A percentile compares a stretch with the other conserved stretches of the same genome.
Conservation (phyloP, 2,797 vertebrate genomes). For the Muscicapa comitata region DNA sequence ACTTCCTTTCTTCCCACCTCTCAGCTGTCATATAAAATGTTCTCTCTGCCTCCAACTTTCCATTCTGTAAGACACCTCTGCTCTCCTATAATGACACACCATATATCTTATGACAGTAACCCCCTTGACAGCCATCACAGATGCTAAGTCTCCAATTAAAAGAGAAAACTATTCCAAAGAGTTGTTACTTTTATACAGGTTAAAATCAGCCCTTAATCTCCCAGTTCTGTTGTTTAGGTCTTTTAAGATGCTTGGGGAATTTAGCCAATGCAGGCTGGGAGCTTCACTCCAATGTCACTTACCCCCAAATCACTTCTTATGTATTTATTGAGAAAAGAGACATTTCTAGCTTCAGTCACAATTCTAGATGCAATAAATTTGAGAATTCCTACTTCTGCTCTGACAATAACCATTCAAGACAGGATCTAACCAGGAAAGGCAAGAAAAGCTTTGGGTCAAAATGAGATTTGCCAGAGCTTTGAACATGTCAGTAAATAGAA, state of each 20-base stretch:
- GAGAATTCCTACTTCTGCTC: neutral
- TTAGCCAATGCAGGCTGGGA: neutral
- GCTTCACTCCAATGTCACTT: neutral
- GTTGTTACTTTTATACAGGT: conserved; percentile 8
- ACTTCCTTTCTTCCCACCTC: conserved; percentile 58
- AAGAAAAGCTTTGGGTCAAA: neutral
- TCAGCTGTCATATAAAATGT: conserved; percentile 53
- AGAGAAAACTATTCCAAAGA: conserved; percentile 38
- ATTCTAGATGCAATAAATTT: neutral
- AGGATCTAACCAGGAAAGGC: neutral
- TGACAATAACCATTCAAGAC: neutral
- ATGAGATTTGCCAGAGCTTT: neutral
- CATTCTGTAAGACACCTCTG: conserved; percentile 49
- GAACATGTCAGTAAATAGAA: neutral
- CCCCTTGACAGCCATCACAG: conserved; percentile 23
- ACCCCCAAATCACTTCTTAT: neutral
- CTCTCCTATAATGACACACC: conserved; percentile 18
- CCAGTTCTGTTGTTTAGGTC: neutral
- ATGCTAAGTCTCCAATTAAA: conserved; percentile 25
- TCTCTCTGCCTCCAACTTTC: conserved; percentile 52
- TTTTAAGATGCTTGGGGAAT: neutral
- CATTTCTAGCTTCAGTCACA: neutral
- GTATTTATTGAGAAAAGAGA: neutral
- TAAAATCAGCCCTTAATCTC: neutral
- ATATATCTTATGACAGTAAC: conserved; percentile 34